Conservation (phyloP, 2,888 invertebrate genomes). For the Tanytarsus gracilentus region DNA sequence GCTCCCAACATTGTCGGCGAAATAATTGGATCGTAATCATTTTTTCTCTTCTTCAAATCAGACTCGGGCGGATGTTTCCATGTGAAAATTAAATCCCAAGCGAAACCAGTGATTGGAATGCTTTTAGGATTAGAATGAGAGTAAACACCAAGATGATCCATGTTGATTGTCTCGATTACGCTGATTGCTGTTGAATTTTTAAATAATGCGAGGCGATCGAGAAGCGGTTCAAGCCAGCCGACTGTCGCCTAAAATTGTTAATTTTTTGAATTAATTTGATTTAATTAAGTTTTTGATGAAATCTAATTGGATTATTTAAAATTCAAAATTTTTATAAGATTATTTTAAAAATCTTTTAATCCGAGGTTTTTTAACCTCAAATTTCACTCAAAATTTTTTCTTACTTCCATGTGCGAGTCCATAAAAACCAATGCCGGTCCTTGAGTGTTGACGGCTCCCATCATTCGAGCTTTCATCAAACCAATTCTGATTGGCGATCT, state of each 20-base stretch:
- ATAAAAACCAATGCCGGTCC: constrained; percentile 34
- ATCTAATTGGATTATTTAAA: no score
- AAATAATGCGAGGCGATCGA: constrained; percentile 34
- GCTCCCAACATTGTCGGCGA: constrained; percentile 31
- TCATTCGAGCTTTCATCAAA: constrained; percentile 33
- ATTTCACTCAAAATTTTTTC: not conserved
- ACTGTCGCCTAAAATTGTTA: constrained; percentile 32
- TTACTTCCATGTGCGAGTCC: constrained; percentile 34
- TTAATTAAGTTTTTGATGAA: no score
- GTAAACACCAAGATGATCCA: constrained; percentile 36
- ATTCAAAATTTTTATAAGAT: no score
- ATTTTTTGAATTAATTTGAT: no score
- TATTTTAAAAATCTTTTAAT: no score
- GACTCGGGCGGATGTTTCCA: constrained; percentile 54
- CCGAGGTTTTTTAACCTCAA: not conserved
- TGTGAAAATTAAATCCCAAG: constrained; percentile 23
- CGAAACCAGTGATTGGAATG: constrained; percentile 18
- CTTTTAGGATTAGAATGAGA: not conserved
- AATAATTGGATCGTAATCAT: constrained; percentile 35
- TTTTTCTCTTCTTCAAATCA: constrained; percentile 56
- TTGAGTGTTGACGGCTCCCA: constrained; percentile 32
- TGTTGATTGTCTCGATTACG: constrained; percentile 38
- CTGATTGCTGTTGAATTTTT: constrained; percentile 35
- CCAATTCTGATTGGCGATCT: constrained; percentile 30
- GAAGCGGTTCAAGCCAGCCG: constrained; percentile 38